Evolutionary conservation across 2,888 invertebrate species (phyloP), one percentile per base, ranked within the genome.

Genomic region (Melieria crassipennis): DNA sequence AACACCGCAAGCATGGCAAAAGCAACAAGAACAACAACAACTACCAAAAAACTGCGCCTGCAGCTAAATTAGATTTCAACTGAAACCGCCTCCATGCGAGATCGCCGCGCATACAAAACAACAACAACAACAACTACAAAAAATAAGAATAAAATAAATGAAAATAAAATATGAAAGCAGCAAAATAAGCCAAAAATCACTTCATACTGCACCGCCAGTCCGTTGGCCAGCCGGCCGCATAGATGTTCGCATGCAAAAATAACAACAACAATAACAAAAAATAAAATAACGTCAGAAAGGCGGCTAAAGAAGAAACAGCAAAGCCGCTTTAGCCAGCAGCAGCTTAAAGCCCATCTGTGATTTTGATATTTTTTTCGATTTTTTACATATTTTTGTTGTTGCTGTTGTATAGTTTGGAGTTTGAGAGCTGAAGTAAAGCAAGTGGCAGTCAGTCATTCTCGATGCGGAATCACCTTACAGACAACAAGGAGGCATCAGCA

Each of bases 21-120:
- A 52, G 61, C 50, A 62, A 68, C 50, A 62, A 68, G 10, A 68
- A 62, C 43, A 60, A 58, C 47, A 60, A 42, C n/a, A 72, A 71
- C 72, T 72, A 73, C 73, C 70, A 69, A 72, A 69, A 65, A 72
- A 67, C 73, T 72, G 72, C 73, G 76, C 77, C 75, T 75, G 78
- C 75, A 78, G 78, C 78, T 78, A 80, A 79, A 80, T 80, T 79
- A 77, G 79, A 77, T 80, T 80, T 80, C 79, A 80, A 79, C 80
- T 79, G 79, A 77, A 80, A 79, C 80, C 80, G 79, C 80, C 80
- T 78, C 77, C 78, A 74, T 72, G 11, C 45, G 62, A 77, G 45
- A 57, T 30, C 30, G 30, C 30, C 60, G 46, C 42, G 16, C 43
- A 13, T 16, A 30, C 74, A 74, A 63, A 71, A 16, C 69, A 46